These are phyloP conservation scores for Scomber scombrus DNA, from an alignment of 2,113 vertebrate species.

Conservation along the genomic window DNA sequence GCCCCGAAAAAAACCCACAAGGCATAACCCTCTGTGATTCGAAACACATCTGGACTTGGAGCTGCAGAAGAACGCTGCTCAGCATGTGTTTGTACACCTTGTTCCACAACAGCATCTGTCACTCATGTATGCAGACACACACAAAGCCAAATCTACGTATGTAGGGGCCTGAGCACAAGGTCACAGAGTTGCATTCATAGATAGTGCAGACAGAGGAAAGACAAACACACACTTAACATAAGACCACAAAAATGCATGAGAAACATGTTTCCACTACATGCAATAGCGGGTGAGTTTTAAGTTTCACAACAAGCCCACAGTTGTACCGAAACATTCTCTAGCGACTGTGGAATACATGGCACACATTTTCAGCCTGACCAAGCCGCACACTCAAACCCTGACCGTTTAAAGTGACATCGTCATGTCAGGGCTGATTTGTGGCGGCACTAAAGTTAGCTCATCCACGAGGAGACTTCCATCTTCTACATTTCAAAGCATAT, in stretches of 20 bases:
- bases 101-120: conserved; percentile 54
- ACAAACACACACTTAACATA: background rate
- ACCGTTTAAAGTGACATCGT: conserved; percentile 44
- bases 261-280: conserved; percentile 40
- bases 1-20: conserved; percentile 47
- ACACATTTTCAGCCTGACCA: conserved; percentile 19
- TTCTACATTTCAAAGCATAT: conserved; percentile 56
- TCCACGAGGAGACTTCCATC: conserved; percentile 48
- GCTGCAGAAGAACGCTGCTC: conserved; percentile 42
- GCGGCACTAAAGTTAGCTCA: conserved; percentile 63
- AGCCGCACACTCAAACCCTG: conserved; percentile 18
- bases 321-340: background rate
- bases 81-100: conserved; percentile 68
- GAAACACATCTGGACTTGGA: conserved; percentile 76
- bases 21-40: conserved; percentile 65
- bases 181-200: background rate
- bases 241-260: conserved; percentile 13
- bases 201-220: background rate
- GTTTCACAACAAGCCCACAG: conserved; percentile 41
- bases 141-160: background rate
- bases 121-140: conserved; percentile 7
- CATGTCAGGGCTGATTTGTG: conserved; percentile 66
- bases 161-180: conserved; percentile 2
- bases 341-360: conserved; percentile 14
- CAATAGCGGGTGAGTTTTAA: background rate